These are phyloP conservation scores for Prionailurus viverrinus DNA, from an alignment of 2,113 vertebrate genomes.

Conservation along the genomic window DNA sequence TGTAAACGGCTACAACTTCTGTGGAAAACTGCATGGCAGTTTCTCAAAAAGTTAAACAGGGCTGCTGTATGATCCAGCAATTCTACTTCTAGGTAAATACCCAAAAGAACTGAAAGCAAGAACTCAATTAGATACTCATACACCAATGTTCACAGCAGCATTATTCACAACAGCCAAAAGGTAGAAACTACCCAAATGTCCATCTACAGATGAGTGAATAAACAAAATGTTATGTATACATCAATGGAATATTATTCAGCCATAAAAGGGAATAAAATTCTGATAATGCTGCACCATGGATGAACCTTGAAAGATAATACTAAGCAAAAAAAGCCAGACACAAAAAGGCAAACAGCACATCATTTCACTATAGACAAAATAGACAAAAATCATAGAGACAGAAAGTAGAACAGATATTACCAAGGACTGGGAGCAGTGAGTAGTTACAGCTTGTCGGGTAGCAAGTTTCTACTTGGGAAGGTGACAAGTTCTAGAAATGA, in stretches of 20 bases:
- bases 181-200: not conserved
- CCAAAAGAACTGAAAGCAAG: conserved; percentile 22
- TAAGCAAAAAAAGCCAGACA: conserved; percentile 1
- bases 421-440: not conserved
- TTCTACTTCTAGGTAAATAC: conserved; percentile 7
- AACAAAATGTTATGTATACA: not conserved
- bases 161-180: not conserved
- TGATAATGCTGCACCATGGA: not conserved
- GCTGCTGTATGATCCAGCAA: not conserved
- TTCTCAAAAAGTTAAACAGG: conserved; percentile 36
- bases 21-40: not conserved
- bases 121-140: not conserved
- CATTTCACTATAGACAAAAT: not conserved
- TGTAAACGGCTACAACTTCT: not conserved
- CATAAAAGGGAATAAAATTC: conserved; percentile 45
- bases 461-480: conserved; percentile 22
- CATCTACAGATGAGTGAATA: not conserved
- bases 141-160: not conserved
- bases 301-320: conserved; percentile 4
- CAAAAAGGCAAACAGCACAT: not conserved
- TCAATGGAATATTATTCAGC: not conserved
- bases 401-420: not conserved
- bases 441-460: not conserved
- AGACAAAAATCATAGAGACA: conserved; percentile 39
- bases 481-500: conserved; percentile 31